Evolutionary conservation across 2,888 invertebrate genomes (phyloP), one percentile per base, ranked within the genome.

Genomic region (Neoaliturus tenellus): DNA sequence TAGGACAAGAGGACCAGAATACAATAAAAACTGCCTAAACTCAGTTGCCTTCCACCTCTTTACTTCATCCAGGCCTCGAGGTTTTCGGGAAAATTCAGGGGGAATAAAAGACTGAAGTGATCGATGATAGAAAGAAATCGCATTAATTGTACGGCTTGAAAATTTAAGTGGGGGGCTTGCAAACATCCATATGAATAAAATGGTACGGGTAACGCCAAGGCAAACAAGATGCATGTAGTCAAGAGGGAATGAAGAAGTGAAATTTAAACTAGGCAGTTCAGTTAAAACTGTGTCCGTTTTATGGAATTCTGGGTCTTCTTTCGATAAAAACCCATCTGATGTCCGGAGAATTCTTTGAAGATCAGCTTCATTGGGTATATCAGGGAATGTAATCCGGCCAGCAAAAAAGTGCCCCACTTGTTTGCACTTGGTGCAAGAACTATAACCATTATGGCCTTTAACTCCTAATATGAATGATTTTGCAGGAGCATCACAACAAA

Each of bases 401-500:
- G n/a, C n/a, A n/a, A n/a, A n/a, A n/a, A n/a, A n/a, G n/a, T n/a
- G n/a, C 67, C 12, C 85, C 86, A 14, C 33, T 33, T 75, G 71
- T 23, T 33, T 67, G 73, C 86, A 86, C 41, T 85, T 84, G 28
- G 84, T 84, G 51, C 86, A 86, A 48, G 78, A 81, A 48, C 25
- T 39, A 58, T 83, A 78, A 6, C 86, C 85, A 83, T 73, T 85
- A 35, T 86, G 86, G 5, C 83, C 83, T 31, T 85, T 85, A n/a
- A 83, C 75, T 25, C 71, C 35, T 25, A 80, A 83, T 28, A 86
- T 75, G 80, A 85, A 85, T 4, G 84, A 51, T 44, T 85, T 86
- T 0, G 86, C 86, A 3, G 86, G 84, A 44, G 85, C 85, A 82
- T 85, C 86, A 80, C 85, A 85, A 14, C 73, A 35, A 69, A 85